phyloP scores from a whole-genome alignment of 2,888 invertebrate species.

The Steinernema hermaphroditum region DNA sequence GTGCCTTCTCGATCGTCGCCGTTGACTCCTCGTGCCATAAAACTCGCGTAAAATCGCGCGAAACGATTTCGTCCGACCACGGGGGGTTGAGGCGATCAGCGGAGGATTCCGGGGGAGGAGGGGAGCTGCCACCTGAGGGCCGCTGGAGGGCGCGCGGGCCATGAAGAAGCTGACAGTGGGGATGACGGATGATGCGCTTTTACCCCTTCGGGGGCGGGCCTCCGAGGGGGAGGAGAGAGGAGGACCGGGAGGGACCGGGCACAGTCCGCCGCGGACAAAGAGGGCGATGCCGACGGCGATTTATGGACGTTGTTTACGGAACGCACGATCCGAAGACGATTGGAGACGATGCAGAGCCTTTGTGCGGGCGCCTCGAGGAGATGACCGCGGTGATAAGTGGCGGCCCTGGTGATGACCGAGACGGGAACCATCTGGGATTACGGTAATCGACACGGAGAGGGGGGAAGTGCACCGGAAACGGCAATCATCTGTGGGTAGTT shows the following conservation, averaged over 20 bases:
- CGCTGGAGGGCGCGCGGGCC: conserved; percentile 2
- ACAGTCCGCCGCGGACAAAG: conserved; percentile 17
- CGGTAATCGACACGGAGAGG: too few relatives aligned
- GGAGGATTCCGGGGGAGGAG: not conserved
- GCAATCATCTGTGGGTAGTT: too few relatives aligned
- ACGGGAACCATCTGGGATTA: too few relatives aligned
- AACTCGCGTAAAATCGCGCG: conserved; percentile 22
- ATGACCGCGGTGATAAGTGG: too few relatives aligned
- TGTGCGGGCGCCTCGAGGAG: too few relatives aligned
- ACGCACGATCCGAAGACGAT: not conserved
- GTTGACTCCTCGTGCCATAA: not conserved
- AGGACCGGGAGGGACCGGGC: not conserved
- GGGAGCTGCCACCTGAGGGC: not conserved
- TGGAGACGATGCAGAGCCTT: not conserved
- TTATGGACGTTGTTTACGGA: conserved; percentile 24
- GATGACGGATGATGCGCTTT: not conserved
- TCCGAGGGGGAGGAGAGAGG: not conserved
- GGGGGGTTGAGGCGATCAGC: not conserved
- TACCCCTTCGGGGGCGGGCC: conserved; percentile 1
- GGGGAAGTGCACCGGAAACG: too few relatives aligned
- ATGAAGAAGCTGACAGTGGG: not conserved
- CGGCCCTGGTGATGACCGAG: too few relatives aligned
- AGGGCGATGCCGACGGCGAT: conserved; percentile 2
- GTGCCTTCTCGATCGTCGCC: not conserved
- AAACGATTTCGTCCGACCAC: not conserved